Percentiles rank a stretch among this genome's conserved stretches.
Evolutionary conservation across 2,888 invertebrate species (phyloP).

Genomic region (Leptopilina syphax): DNA sequence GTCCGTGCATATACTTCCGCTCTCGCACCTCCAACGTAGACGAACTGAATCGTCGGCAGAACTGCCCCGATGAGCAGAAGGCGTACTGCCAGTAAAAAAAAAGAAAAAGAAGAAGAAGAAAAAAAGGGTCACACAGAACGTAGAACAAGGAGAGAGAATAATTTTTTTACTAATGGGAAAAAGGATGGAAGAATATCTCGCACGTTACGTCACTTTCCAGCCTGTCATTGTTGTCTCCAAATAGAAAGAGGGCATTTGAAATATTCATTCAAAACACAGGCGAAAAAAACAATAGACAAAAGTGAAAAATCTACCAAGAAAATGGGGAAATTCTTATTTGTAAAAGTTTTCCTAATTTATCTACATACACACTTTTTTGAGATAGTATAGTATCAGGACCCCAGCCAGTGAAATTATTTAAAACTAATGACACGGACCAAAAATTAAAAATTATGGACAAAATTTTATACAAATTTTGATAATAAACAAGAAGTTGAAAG

Average conservation of each 20-base stretch:
- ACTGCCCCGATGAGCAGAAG: slow-evolving; percentile 60
- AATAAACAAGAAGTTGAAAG: neutral
- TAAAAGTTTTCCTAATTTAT: slow-evolving; percentile 4
- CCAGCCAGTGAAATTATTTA: too few species aligned
- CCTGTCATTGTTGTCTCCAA: slow-evolving; percentile 17
- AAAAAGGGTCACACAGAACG: slow-evolving; percentile 39
- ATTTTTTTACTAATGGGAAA: slow-evolving; percentile 7
- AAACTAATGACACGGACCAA: too few species aligned
- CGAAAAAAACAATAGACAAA: slow-evolving; percentile 24
- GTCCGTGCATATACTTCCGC: slow-evolving; percentile 71
- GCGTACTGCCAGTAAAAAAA: slow-evolving; percentile 39
- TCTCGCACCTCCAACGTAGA: slow-evolving; percentile 66
- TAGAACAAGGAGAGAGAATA: slow-evolving; percentile 18
- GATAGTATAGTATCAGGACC: too few species aligned
- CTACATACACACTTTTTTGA: too few species aligned
- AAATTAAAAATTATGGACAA: too few species aligned
- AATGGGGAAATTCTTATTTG: neutral
- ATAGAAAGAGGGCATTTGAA: slow-evolving; percentile 31
- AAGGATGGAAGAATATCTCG: neutral
- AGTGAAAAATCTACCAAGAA: slow-evolving; percentile 34
- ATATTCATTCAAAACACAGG: slow-evolving; percentile 28
- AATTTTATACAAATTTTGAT: too few species aligned
- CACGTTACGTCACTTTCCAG: slow-evolving; percentile 28
- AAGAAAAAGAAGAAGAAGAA: too few species aligned
- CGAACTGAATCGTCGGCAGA: slow-evolving; percentile 50